phyloP scores from a whole-genome alignment of 1,140 invertebrate species.

The Antheraea mylitta region DNA sequence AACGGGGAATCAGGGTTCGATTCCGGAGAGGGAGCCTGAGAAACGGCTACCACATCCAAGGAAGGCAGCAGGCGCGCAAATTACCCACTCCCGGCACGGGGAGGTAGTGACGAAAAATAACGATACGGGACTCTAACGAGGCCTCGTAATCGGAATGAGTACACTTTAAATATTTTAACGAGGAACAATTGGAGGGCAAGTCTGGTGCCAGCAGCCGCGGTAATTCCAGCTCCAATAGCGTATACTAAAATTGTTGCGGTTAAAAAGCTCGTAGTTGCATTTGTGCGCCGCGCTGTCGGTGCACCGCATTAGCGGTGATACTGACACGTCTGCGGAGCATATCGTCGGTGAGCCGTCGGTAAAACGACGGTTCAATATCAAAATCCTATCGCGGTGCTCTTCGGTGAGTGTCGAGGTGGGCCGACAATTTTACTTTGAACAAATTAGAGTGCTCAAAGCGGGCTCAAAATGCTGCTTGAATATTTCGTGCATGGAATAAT shows the following conservation, averaged over 20 bases:
- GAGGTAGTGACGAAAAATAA: slow-evolving; percentile 94
- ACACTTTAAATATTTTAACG: slow-evolving; percentile 94
- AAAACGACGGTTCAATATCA: slow-evolving; percentile 66
- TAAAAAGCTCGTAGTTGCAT: slow-evolving; percentile 88
- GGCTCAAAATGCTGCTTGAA: slow-evolving; percentile 83
- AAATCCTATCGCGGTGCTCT: slow-evolving; percentile 80
- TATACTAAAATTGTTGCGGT: slow-evolving; percentile 93
- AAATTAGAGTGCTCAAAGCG: slow-evolving; percentile 92
- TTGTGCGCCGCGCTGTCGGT: slow-evolving; percentile 82
- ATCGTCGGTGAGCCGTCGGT: slow-evolving; percentile 66
- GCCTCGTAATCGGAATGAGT: slow-evolving; percentile 93
- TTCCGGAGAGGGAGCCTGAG: slow-evolving; percentile 91
- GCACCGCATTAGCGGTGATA: slow-evolving; percentile 79
- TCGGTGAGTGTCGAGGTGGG: slow-evolving; percentile 82
- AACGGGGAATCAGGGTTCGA: slow-evolving; percentile 84
- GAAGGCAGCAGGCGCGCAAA: slow-evolving; percentile 94
- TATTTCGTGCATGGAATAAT: slow-evolving; percentile 90
- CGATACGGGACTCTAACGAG: slow-evolving; percentile 88
- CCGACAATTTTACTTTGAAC: slow-evolving; percentile 88
- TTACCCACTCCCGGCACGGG: slow-evolving; percentile 91
- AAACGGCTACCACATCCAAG: slow-evolving; percentile 96
- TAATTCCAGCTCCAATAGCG: slow-evolving; percentile 95
- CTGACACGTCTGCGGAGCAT: slow-evolving; percentile 72
- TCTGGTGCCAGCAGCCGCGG: slow-evolving; percentile 94
- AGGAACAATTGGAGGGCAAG: slow-evolving; percentile 95